phyloP scores from a whole-genome alignment of 2,888 invertebrate species.

The Nysson spinosus region DNA sequence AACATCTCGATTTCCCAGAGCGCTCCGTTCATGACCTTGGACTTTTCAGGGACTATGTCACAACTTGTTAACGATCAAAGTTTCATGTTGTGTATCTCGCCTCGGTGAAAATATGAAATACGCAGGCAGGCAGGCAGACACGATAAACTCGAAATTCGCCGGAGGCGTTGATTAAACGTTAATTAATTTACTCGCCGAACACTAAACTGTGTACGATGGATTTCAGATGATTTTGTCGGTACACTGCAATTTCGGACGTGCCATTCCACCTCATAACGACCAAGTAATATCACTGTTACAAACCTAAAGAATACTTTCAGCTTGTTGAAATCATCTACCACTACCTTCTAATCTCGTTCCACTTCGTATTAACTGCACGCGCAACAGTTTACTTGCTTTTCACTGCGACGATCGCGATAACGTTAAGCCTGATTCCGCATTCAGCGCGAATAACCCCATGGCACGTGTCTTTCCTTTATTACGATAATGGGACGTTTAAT shows the following conservation, averaged over 20 bases:
- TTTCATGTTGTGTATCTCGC: neutral
- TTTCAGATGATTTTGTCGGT: neutral
- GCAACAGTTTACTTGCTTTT: conserved; percentile 34
- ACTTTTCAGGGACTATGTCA: neutral
- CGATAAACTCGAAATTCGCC: neutral
- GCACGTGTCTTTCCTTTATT: conserved; percentile 36
- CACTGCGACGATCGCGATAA: conserved; percentile 25
- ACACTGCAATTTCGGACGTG: no score
- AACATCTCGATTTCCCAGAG: neutral
- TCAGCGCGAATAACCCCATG: conserved; percentile 4
- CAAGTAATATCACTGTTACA: neutral
- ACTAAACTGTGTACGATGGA: no score
- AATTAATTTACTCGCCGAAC: conserved; percentile 22
- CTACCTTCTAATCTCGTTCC: neutral
- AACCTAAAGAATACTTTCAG: neutral
- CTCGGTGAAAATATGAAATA: conserved; percentile 14
- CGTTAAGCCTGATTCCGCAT: conserved; percentile 30
- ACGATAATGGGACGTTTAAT: conserved; percentile 43
- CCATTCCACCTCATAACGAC: no score
- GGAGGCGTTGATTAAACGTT: conserved; percentile 24
- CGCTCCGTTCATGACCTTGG: conserved; percentile 12
- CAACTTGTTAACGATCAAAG: conserved; percentile 30
- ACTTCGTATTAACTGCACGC: conserved; percentile 4
- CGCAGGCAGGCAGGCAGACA: neutral
- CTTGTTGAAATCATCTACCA: neutral